Evolutionary conservation across 2,797 vertebrate genomes (phyloP).

Genomic region (Poeciliopsis infans): DNA sequence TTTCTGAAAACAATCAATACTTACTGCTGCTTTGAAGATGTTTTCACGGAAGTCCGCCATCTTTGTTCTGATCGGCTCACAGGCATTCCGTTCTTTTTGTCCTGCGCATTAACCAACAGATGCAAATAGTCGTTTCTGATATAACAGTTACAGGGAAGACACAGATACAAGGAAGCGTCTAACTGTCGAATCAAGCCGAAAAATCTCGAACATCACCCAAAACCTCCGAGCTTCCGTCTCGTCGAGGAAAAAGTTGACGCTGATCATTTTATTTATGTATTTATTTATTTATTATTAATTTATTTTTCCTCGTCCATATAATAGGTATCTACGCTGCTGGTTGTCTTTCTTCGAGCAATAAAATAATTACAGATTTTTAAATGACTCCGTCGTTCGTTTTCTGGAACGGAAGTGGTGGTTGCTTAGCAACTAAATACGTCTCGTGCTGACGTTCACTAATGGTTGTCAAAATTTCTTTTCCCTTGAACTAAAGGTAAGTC

Average conservation of each 20-base stretch:
- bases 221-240: background rate
- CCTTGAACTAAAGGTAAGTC: conserved; percentile 30
- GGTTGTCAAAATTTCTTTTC: conserved; percentile 23
- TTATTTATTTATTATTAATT: background rate
- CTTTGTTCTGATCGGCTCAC: background rate
- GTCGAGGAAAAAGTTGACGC: background rate
- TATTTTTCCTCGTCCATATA: background rate
- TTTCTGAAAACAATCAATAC: background rate
- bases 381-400: background rate
- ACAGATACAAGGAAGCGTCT: background rate
- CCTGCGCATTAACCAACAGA: background rate
- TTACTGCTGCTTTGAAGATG: background rate
- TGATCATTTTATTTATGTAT: background rate
- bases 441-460: background rate
- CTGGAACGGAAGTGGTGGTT: background rate
- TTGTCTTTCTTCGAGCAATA: background rate
- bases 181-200: background rate
- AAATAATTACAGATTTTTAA: background rate
- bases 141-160: background rate
- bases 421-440: background rate
- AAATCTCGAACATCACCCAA: background rate
- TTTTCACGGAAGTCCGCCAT: background rate
- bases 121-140: background rate
- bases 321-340: background rate
- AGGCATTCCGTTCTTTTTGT: background rate